Base-by-base conservation (phyloP, 2,888 invertebrate genomes). In the Physocephala rufipes region DNA sequence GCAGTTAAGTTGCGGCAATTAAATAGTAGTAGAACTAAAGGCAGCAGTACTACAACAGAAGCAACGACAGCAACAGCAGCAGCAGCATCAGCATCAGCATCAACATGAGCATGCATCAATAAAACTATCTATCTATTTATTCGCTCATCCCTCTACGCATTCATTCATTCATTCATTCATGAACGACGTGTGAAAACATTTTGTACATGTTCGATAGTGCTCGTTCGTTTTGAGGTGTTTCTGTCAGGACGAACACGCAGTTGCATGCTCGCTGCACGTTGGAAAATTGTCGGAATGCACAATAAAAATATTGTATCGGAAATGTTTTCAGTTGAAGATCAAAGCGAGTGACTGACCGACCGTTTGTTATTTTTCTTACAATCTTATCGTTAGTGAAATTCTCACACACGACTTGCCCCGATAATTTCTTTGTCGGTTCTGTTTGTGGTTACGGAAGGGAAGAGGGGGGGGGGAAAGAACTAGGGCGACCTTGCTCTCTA, bases 401-500 rank as follows among this genome's bases (percentile, higher is more conserved):
- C 67, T 59, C 67, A 67, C 67, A 67, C 61, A 36, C 36, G 53
- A 59, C 55, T 19, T 28, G 51, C 36, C 13, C 15, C 36, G 59
- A 59, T 61, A 64, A 72, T 59, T 68, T n/a, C n/a, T n/a, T n/a
- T 68, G 64, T 65, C 24, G 63, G 53, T 24, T 59, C 30, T 47
- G 67, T 67, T 68, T 65, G 65, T 49, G 55, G 66, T 66, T 30
- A 61, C 26, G n/a, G 13, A 21, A 62, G 58, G 28, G n/a, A 24
- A 30, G 45, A 9, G 45, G 68, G 28, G n/a, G 36, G 49, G 45
- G 7, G 45, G 68, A 45, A 49, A 47, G 47, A 55, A 43, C 55
- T 15, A 63, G 70, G 28, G 51, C 63, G 72, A 70, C 70, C 72
- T 70, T 66, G 70, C 47, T 72, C 70, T n/a, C 73, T 67, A 73